Conservation (phyloP, 2,888 invertebrate species). For the Drosophila anomelani region DNA sequence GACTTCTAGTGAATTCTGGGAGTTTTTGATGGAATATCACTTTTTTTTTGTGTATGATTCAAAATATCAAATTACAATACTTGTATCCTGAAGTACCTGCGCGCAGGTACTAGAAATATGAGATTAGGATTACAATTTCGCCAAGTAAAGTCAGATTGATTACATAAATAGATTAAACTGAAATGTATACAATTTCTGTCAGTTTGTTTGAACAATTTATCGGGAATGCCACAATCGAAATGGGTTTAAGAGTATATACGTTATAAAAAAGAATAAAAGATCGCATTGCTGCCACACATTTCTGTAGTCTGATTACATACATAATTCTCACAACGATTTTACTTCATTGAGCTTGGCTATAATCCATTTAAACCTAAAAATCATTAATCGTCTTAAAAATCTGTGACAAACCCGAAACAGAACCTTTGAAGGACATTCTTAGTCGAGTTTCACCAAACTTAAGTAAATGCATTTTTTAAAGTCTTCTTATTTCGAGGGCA, state of each 20-base stretch:
- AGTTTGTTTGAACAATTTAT: not conserved
- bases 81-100: too few species aligned
- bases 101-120: not conserved
- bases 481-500: conserved; percentile 82
- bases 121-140: not conserved
- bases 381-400: too few species aligned
- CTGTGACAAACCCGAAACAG: not conserved
- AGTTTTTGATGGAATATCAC: conserved; percentile 12
- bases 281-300: not conserved
- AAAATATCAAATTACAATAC: not conserved
- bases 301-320: not conserved
- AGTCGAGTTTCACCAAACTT: conserved; percentile 48
- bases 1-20: not conserved
- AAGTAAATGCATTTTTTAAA: conserved; percentile 65
- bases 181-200: not conserved
- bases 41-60: conserved; percentile 1
- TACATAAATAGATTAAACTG: not conserved
- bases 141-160: not conserved
- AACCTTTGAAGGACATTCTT: conserved; percentile 3
- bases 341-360: not conserved
- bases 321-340: not conserved
- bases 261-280: not conserved
- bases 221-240: not conserved
- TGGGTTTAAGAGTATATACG: not conserved
- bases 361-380: not conserved